Base-by-base conservation (phyloP, 2,888 invertebrate species). In the Conchocele bisecta region DNA sequence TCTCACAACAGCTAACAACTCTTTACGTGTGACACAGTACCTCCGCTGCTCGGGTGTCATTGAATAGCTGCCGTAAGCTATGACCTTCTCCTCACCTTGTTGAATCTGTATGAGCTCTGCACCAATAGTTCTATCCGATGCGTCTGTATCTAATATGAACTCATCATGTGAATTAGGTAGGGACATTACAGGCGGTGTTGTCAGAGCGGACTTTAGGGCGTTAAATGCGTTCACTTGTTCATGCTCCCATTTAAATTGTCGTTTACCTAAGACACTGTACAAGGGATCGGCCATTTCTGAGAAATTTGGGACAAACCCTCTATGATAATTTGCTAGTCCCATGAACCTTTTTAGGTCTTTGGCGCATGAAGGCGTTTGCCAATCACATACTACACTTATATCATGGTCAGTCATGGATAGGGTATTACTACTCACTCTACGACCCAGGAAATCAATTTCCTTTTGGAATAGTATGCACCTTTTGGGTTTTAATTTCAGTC, bases 51-150 rank as follows among this genome's bases (percentile, higher is more conserved):
- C 63, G 0, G 61, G 57, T 13, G 57, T 48, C n/a, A n/a, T n/a
- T n/a, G n/a, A n/a, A n/a, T n/a, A n/a, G n/a, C n/a, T n/a, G n/a
- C n/a, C n/a, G n/a, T 11, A 77, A 42, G 0, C 63, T 39, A 24
- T 61, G 57, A 26, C 77, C 72, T 41, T 60, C 50, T 73, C 80
- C 5, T 56, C 22, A 0, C 69, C 69, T 4, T 67, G 56, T 46
- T 76, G 75, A 0, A 79, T 46, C 42, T 79, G 77, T 7, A 50
- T 56, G 2, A 77, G 58, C n/a, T n/a, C n/a, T n/a, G n/a, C n/a
- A n/a, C n/a, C n/a, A n/a, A n/a, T n/a, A n/a, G n/a, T n/a, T n/a
- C n/a, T n/a, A n/a, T n/a, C n/a, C n/a, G n/a, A n/a, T n/a, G n/a
- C n/a, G n/a, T n/a, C n/a, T n/a, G n/a, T 28, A 57, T 46, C 56